These are phyloP conservation scores for Lepilemur ruficaudatus DNA, from an alignment of 2,797 vertebrate genomes.

Conservation along the genomic window DNA sequence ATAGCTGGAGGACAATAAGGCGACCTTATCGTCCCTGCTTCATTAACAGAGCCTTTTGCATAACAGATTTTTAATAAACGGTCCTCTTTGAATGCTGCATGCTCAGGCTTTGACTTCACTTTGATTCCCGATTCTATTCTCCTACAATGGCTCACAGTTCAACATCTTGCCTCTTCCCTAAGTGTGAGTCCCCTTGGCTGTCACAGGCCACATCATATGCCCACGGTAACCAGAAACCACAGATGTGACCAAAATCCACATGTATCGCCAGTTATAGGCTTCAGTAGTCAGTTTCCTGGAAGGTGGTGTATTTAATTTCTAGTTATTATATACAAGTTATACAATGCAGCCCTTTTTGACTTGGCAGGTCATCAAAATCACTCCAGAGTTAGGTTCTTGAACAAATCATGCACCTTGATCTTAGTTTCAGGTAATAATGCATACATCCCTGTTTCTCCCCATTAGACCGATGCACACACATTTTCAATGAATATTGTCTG, in stretches of 20 bases:
- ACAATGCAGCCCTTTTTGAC: background rate
- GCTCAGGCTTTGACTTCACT: background rate
- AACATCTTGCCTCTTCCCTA: background rate
- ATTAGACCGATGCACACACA: background rate
- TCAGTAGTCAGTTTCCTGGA: background rate
- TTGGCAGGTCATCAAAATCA: background rate
- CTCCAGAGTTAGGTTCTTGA: background rate
- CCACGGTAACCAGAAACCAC: background rate
- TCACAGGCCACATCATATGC: background rate
- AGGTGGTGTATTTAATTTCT: background rate
- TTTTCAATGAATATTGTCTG: background rate
- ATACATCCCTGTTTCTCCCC: background rate
- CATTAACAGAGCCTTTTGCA: background rate
- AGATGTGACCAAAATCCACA: background rate
- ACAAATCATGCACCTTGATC: background rate
- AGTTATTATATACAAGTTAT: background rate
- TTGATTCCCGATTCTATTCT: background rate
- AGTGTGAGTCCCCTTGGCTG: background rate
- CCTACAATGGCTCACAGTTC: background rate
- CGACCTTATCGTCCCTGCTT: conserved; percentile 24
- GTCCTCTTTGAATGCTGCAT: background rate
- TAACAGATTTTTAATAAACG: conserved; percentile 32
- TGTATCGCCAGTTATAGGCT: background rate
- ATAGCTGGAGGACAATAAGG: background rate
- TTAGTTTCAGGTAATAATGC: background rate